Conservation (phyloP, 1,140 invertebrate genomes). For the Liolophura sinensis region DNA sequence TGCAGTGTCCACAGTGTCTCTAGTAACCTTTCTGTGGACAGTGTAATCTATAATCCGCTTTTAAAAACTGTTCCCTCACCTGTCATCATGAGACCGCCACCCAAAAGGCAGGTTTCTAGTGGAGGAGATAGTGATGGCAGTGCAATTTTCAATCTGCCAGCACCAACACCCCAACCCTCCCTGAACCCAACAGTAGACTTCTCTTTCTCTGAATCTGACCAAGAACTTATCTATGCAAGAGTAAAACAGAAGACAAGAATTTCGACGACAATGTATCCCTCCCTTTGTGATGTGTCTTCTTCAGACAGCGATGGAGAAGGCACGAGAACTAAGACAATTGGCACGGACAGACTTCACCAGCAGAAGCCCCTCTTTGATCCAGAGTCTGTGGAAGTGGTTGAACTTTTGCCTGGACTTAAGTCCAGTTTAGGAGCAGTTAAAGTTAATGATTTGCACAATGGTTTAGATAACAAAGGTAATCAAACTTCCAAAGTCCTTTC, state of each 20-base stretch:
- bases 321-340: neutral
- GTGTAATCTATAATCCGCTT: constrained; percentile 37
- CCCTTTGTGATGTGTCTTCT: constrained; percentile 29
- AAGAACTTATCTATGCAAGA: constrained; percentile 38
- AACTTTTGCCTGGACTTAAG: neutral
- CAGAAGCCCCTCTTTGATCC: neutral
- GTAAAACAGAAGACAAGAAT: constrained; percentile 36
- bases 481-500: neutral
- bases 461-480: neutral
- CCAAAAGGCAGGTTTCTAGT: neutral
- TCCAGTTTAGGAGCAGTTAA: neutral
- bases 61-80: too few species aligned
- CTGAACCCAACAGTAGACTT: constrained; percentile 25
- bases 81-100: neutral
- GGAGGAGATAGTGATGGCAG: constrained; percentile 6
- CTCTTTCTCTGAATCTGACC: constrained; percentile 45
- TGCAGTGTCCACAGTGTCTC: constrained; percentile 32
- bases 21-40: constrained; percentile 36
- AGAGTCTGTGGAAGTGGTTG: neutral
- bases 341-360: neutral
- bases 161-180: constrained; percentile 9
- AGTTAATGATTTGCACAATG: neutral
- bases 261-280: constrained; percentile 30
- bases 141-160: constrained; percentile 1
- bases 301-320: constrained; percentile 38